Evolutionary conservation across 2,113 vertebrate genomes (phyloP), one percentile per base, ranked within the genome.

Genomic region (Alligator sinensis): DNA sequence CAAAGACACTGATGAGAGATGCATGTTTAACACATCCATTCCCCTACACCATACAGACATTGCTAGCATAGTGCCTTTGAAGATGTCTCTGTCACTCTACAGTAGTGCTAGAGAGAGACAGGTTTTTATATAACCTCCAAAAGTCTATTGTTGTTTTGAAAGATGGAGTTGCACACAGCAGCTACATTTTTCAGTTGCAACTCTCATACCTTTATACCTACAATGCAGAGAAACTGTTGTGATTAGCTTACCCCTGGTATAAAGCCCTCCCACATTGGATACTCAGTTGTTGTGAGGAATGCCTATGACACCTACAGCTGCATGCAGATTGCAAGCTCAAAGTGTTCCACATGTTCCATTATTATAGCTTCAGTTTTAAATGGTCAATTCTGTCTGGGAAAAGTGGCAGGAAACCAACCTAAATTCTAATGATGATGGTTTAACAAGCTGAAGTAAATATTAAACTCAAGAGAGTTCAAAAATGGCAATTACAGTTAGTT

Each of bases 161-260:
- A 75, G 64, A 60, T 88, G 88, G 76, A 84, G 91, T 27, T 1
- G 74, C 58, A 88, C 55, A 25, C 22, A 13, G 21, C 54, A 25
- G 64, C 38, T 85, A 62, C 30, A 79, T 93, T 84, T 28, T 68
- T 16, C 28, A 84, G 28, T 15, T 84, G 38, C 5, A 1, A 72
- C 10, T 22, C 12, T 74, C 82, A 10, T 68, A 76, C 14, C 17
- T 82, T 60, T 17, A 60, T 90, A 78, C 34, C 81, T 59, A 82
- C 70, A 77, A 62, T 62, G 9, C 0, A 0, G n/a, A 62, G 78
- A 55, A 83, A 63, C 21, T 54, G 0, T 47, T 34, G 75, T n/a
- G 16, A 57, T 79, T 28, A 60, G 19, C 27, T n/a, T 28, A 57
- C 11, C 15, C 57, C 72, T 64, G 24, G 28, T 11, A 62, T 21